Conservation (phyloP, 1,140 invertebrate species). For the Aplysia californica region DNA sequence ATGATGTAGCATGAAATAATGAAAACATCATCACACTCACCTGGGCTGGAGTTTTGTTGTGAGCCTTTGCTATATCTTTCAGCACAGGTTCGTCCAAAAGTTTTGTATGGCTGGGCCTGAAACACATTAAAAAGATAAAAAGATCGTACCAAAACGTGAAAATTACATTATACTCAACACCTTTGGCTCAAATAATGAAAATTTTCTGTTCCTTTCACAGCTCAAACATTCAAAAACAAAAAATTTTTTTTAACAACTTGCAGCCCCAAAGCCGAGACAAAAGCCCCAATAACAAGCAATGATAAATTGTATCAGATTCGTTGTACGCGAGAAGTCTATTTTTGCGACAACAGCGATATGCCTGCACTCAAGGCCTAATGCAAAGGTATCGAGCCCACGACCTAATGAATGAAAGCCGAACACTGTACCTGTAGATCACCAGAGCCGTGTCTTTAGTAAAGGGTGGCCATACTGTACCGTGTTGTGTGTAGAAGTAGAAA, state of each 20-base stretch:
- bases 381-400: no score
- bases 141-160: neutral
- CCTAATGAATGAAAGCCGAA: no score
- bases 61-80: conserved; percentile 75
- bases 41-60: conserved; percentile 82
- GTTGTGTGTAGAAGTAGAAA: no score
- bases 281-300: no score
- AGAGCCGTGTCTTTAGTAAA: no score
- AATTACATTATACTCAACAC: neutral
- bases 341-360: no score
- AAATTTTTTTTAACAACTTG: neutral
- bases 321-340: neutral
- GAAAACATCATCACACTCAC: conserved; percentile 62
- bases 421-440: no score
- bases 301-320: no score
- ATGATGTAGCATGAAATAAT: no score
- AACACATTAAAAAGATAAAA: neutral
- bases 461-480: no score
- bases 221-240: neutral
- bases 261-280: neutral
- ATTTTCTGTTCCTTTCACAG: neutral
- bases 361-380: no score
- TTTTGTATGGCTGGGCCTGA: neutral
- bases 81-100: conserved; percentile 77
- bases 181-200: no score